Base-by-base conservation (phyloP, 2,113 vertebrate species). In the Mustelus asterias region DNA sequence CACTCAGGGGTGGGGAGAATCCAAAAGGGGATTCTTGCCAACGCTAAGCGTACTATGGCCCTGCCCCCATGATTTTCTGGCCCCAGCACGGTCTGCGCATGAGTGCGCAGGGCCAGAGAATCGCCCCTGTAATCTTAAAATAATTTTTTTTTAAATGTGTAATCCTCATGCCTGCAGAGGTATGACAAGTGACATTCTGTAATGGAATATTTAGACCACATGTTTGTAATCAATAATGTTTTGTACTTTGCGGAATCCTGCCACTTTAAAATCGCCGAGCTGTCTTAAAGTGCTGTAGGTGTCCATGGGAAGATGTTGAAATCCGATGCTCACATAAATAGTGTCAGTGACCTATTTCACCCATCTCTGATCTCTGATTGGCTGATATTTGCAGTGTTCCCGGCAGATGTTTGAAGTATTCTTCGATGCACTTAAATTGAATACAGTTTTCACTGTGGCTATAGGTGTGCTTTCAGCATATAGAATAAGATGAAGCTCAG, bases 201-300 rank as follows among this genome's bases (percentile, higher is more conserved):
- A 65, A 65, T 37, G 20, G n/a, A 93, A 67, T 93, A 67, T 41
- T 93, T 93, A n/a, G 14, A 14, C 63, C 60, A 93, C n/a, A n/a
- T 65, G 60, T 16, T 63, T 92, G 33, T 29, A 60, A 65, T 93
- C 89, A 93, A n/a, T 65, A 93, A 93, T 37, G 7, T 65, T 18
- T 9, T 20, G 33, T 33, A 93, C 60, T 93, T 93, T 93, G 33
- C 63, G 60, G 33, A 93, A 93, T 63, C 60, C 60, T 93, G 60
- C 60, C 60, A 93, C 33, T 63, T 58, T 67, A 33, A 37, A 93
- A n/a, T 93, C 37, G n/a, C 60, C 65, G 14, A 67, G n/a, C 89
- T 93, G 33, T 93, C 14, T 93, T 65, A 65, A 37, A 93, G 89
- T 93, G 89, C 33, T 67, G 89, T 93, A 65, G 89, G 63, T 65